Evolutionary conservation across 2,797 vertebrate species (phyloP).

Genomic region (Pseudopleuronectes americanus): DNA sequence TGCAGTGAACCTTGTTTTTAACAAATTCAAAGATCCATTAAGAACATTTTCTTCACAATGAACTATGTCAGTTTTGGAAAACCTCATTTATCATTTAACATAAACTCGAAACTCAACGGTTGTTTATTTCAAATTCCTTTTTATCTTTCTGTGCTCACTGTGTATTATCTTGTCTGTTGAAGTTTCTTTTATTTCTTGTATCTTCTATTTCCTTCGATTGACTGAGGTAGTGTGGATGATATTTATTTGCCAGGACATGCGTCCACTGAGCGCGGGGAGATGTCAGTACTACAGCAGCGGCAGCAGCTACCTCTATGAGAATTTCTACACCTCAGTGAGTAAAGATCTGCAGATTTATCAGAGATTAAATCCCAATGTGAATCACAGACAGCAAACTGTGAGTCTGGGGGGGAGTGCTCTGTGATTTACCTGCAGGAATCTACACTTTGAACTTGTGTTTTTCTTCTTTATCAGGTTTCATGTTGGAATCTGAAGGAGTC

Average conservation of each 20-base stretch:
- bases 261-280: conserved; percentile 78
- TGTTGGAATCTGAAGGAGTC: conserved; percentile 77
- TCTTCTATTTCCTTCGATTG: neutral
- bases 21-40: neutral
- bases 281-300: conserved; percentile 84
- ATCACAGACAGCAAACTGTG: neutral
- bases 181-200: neutral
- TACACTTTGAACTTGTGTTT: neutral
- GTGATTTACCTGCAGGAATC: neutral
- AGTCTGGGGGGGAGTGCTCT: neutral
- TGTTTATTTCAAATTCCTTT: neutral
- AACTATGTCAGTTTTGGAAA: neutral
- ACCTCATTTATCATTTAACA: no score
- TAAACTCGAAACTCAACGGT: neutral
- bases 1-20: neutral
- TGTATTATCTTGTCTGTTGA: neutral
- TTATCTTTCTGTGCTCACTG: no score
- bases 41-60: neutral
- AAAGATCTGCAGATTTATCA: no score
- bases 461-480: conserved; percentile 64
- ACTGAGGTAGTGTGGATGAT: neutral
- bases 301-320: conserved; percentile 79
- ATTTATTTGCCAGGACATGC: conserved; percentile 75
- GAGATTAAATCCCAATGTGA: neutral
- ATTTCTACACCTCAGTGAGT: conserved; percentile 78